phyloP scores from a whole-genome alignment of 2,113 vertebrate genomes.

The Paracyprichromis sp. region DNA sequence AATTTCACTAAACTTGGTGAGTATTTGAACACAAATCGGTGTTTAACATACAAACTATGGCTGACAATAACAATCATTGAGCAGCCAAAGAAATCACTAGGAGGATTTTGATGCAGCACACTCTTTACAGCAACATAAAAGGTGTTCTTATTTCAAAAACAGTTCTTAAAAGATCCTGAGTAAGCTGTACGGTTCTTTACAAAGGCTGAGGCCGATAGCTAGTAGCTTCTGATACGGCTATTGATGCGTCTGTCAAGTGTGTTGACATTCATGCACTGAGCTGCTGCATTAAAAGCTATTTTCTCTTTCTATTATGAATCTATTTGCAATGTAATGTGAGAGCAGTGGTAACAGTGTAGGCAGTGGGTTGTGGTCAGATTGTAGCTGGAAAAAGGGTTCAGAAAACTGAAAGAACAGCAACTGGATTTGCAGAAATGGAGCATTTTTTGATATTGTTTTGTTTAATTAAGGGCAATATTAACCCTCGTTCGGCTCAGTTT shows the following conservation, averaged over 20 bases:
- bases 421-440: neutral
- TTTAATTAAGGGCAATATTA: neutral
- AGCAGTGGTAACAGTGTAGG: neutral
- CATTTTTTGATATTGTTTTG: neutral
- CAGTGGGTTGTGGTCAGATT: neutral
- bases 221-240: neutral
- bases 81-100: neutral
- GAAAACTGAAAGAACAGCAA: neutral
- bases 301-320: neutral
- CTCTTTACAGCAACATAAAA: neutral
- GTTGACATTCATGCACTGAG: neutral
- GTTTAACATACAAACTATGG: neutral
- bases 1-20: neutral
- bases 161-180: neutral
- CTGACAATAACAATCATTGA: neutral
- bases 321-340: neutral
- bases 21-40: neutral
- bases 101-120: neutral
- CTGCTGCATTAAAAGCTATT: neutral
- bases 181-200: neutral
- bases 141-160: neutral
- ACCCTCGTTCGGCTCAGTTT: neutral
- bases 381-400: neutral
- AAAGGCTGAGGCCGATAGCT: neutral
- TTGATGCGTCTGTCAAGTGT: neutral